Evolutionary conservation across 1,140 invertebrate species (phyloP), one percentile per base, ranked within the genome.

Genomic region (Cydia splendana): DNA sequence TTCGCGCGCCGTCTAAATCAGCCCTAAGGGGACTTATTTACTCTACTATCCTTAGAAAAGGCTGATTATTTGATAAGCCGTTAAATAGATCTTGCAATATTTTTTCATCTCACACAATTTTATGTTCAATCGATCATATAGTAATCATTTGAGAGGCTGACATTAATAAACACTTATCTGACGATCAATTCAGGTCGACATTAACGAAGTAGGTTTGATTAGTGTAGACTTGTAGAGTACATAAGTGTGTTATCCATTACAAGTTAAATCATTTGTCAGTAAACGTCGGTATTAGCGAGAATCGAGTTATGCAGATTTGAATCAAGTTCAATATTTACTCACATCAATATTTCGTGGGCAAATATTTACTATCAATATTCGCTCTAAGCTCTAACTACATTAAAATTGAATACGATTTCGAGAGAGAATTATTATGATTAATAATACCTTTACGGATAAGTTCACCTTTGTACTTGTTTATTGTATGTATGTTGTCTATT

Each of bases 311-410:
- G 15, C 53, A 57, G n/a, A n/a, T 53, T 53, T 53, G 2, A 57
- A 57, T 57, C 15, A 57, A 57, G 53, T 57, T 57, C 53, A 57
- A 57, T 57, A 57, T 57, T 57, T 57, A 57, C n/a, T 57, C n/a
- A 57, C n/a, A 57, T 57, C n/a, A 57, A 57, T 57, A 57, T 57
- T 57, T 9, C 53, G 53, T n/a, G 6, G n/a, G n/a, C n/a, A 18
- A 57, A 57, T 18, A 57, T 57, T 18, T 18, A 18, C 15, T 18
- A 9, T 57, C 15, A 57, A 57, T 57, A 57, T 57, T 18, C n/a
- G 2, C 53, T 18, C 4, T 18, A 18, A 57, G 15, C 53, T 48
- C 12, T 48, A 48, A 57, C 53, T 13, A 18, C 7, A 57, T 57
- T 57, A 0, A 48, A 48, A 57, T 57, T 18, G n/a, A n/a, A 57